Evolutionary conservation across 2,888 invertebrate species (phyloP).

Genomic region (Helicoverpa assulta): DNA sequence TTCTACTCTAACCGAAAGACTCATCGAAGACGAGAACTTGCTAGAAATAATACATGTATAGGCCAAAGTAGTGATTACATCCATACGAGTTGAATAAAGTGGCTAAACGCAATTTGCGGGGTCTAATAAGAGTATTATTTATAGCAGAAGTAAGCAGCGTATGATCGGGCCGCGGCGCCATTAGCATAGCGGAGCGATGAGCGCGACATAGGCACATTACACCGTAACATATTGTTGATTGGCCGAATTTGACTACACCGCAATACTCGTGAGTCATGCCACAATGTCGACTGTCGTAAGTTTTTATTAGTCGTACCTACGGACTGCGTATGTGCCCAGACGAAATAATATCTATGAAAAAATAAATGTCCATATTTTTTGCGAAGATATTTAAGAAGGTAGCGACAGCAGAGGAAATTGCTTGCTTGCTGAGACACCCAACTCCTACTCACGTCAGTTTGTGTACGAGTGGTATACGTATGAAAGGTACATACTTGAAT

Average conservation of each 20-base stretch:
- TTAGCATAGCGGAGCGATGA: conserved; percentile 38
- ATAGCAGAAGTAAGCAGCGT: conserved; percentile 43
- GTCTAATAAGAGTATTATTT: conserved; percentile 50
- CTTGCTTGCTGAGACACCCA: conserved; percentile 8
- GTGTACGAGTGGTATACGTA: neutral
- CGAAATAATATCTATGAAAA: conserved; percentile 81
- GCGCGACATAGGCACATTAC: conserved; percentile 45
- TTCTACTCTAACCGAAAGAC: too few species aligned
- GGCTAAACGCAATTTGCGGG: conserved; percentile 19
- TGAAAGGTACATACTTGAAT: neutral
- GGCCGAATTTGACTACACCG: conserved; percentile 58
- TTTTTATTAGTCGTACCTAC: conserved; percentile 80
- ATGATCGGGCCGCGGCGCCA: conserved; percentile 22
- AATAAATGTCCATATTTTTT: conserved; percentile 75
- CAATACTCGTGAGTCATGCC: conserved; percentile 57
- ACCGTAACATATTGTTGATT: conserved; percentile 62
- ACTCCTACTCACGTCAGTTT: conserved; percentile 6
- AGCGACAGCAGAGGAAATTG: conserved; percentile 67
- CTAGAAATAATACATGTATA: neutral
- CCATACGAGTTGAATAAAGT: conserved; percentile 40
- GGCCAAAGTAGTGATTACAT: neutral
- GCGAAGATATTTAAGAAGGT: conserved; percentile 70
- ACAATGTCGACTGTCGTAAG: conserved; percentile 63
- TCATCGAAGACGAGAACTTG: too few species aligned
- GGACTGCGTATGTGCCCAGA: conserved; percentile 68